Evolutionary conservation across 2,888 invertebrate genomes (phyloP).

Genomic region (Tipula unca): DNA sequence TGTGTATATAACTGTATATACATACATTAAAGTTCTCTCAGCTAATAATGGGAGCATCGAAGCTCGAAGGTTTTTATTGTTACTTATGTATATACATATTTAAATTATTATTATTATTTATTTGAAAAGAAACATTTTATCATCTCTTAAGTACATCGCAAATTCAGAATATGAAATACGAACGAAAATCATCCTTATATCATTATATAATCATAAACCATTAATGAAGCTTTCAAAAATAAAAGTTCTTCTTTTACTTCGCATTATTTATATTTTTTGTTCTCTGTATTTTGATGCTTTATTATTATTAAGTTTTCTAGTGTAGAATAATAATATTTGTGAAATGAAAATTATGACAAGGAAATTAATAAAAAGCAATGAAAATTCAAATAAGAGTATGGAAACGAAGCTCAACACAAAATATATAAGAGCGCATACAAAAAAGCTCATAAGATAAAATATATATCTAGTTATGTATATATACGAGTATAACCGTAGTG

Average conservation of each 20-base stretch:
- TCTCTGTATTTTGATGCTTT: background rate
- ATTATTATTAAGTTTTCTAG: background rate
- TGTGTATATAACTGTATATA: background rate
- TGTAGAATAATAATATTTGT: background rate
- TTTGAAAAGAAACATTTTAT: background rate
- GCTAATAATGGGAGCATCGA: background rate
- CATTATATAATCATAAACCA: background rate
- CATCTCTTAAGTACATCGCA: background rate
- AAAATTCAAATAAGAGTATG: background rate
- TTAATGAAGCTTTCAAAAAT: background rate
- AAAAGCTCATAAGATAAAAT: background rate
- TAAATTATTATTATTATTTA: background rate
- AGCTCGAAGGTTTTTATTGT: background rate
- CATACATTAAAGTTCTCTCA: background rate
- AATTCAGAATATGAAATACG: background rate
- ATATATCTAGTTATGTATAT: background rate
- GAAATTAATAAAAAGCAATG: background rate
- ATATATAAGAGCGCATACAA: background rate
- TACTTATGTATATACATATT: background rate
- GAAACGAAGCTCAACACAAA: background rate
- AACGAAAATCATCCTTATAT: background rate
- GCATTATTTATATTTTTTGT: background rate
- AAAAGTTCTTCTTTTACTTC: background rate
- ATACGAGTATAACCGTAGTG: background rate
- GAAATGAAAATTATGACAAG: background rate